Evolutionary conservation across 2,797 vertebrate genomes (phyloP).

Genomic region (Falco cherrug): DNA sequence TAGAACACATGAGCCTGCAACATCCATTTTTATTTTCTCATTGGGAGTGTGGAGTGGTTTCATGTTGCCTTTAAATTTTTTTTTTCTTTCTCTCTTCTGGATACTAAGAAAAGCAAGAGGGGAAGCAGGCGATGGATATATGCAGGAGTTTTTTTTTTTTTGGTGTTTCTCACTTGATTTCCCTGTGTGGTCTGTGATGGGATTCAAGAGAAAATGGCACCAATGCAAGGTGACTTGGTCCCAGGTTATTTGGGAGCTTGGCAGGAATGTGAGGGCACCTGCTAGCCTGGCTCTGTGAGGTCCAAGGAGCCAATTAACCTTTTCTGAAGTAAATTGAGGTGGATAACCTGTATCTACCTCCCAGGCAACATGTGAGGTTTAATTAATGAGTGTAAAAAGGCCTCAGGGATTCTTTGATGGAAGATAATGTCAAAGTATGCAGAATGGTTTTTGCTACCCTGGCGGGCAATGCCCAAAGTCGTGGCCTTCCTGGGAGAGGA

Average conservation of each 20-base stretch:
- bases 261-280: neutral
- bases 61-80: constrained; percentile 50
- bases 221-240: neutral
- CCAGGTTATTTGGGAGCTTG: neutral
- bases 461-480: neutral
- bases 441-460: neutral
- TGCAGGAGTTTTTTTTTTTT: neutral
- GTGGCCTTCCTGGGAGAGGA: neutral
- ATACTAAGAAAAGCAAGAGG: constrained; percentile 57
- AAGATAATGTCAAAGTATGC: neutral
- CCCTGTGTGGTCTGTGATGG: constrained; percentile 38
- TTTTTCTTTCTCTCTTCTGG: constrained; percentile 43
- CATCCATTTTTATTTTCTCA: constrained; percentile 75
- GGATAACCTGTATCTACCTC: neutral
- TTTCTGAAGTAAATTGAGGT: neutral
- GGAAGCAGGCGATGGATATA: constrained; percentile 30
- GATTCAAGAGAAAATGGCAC: neutral
- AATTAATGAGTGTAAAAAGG: neutral
- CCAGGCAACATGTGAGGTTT: neutral
- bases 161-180: neutral
- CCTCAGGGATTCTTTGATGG: neutral
- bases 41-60: constrained; percentile 58
- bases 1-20: constrained; percentile 72
- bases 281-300: neutral
- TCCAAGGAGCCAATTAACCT: neutral